phyloP scores from a whole-genome alignment of 2,888 invertebrate genomes.

The Agrotis clavis region DNA sequence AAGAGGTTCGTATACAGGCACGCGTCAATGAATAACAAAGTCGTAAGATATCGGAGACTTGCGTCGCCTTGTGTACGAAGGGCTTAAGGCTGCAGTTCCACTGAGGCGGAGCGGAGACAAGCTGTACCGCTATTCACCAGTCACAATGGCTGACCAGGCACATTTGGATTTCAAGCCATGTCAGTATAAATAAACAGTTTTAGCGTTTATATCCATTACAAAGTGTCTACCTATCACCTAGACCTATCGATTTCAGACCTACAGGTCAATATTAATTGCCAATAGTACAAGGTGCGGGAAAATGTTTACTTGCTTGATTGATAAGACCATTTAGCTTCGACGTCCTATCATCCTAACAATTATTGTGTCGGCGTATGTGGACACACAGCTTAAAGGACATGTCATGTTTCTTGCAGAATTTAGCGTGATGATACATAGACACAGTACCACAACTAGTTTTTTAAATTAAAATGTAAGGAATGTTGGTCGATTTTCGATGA shows the following conservation, averaged over 20 bases:
- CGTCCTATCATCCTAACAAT: slow-evolving; percentile 39
- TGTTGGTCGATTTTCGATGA: too few relatives aligned
- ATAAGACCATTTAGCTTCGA: slow-evolving; percentile 30
- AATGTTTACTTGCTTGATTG: slow-evolving; percentile 50
- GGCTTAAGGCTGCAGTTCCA: too few relatives aligned
- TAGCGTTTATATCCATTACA: background rate
- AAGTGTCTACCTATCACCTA: slow-evolving; percentile 1
- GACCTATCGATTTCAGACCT: background rate
- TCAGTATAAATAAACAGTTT: background rate
- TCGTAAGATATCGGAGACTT: too few relatives aligned
- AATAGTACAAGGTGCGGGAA: slow-evolving; percentile 33
- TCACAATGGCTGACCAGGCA: too few relatives aligned
- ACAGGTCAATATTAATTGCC: slow-evolving; percentile 15
- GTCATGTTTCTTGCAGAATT: background rate
- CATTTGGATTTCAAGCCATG: background rate
- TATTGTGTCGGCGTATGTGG: slow-evolving; percentile 7
- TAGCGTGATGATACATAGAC: background rate
- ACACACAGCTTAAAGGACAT: background rate
- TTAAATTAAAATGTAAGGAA: too few relatives aligned
- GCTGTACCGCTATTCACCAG: too few relatives aligned
- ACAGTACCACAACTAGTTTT: background rate
- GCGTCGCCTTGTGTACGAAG: too few relatives aligned
- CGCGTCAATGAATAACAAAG: too few relatives aligned
- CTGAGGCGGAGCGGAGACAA: too few relatives aligned
- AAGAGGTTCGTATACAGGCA: too few relatives aligned